A percentile compares a stretch with the other conserved stretches of the same genome.
Conservation (phyloP, 2,113 vertebrate genomes). For the Hoplias malabaricus region DNA sequence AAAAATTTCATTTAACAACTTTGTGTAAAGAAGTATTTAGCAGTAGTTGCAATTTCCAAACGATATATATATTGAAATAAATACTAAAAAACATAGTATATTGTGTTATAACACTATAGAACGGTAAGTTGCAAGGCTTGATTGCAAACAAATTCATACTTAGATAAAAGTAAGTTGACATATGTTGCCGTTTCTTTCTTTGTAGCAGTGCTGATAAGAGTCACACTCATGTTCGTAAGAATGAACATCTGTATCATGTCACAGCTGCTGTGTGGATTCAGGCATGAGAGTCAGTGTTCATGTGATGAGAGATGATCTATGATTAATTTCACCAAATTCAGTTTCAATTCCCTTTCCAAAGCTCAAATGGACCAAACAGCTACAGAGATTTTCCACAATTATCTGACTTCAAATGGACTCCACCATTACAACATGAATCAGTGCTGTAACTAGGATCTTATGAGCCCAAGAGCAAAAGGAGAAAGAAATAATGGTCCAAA, state of each 20-base stretch:
- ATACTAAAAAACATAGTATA: too few species aligned
- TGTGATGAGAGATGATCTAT: not conserved
- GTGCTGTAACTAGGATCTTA: too few species aligned
- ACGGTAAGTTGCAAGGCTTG: too few species aligned
- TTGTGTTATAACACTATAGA: too few species aligned
- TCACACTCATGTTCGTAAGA: not conserved
- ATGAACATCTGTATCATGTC: conserved; percentile 7
- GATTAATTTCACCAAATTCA: conserved; percentile 1
- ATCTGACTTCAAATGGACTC: not conserved
- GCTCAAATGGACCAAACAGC: not conserved
- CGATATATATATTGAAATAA: too few species aligned
- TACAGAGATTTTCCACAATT: not conserved
- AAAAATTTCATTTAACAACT: too few species aligned
- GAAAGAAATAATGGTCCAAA: too few species aligned
- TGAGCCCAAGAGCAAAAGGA: too few species aligned
- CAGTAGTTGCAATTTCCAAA: too few species aligned
- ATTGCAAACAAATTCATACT: too few species aligned
- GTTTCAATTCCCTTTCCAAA: conserved; percentile 41
- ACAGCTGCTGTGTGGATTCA: not conserved
- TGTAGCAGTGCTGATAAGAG: not conserved
- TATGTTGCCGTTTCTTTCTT: not conserved
- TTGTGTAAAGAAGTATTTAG: too few species aligned
- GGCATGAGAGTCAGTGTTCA: not conserved
- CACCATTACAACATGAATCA: conserved; percentile 1
- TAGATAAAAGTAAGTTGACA: not conserved